Conservation (phyloP, 2,113 vertebrate genomes). For the Colossoma macropomum region DNA sequence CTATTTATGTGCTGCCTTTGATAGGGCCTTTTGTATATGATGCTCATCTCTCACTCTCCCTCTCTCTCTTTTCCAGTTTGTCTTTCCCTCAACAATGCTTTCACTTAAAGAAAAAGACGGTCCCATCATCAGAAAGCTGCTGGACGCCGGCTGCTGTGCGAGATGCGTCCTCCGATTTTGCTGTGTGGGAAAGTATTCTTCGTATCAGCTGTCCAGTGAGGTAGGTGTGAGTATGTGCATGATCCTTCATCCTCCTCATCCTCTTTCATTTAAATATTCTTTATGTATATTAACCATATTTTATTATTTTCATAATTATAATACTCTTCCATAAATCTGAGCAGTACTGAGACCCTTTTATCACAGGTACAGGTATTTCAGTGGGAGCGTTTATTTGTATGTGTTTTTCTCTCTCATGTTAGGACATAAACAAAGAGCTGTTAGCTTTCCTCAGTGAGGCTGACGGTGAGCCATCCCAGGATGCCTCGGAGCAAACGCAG, state of each 20-base stretch:
- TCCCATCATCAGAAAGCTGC: constrained; percentile 79
- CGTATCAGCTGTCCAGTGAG: constrained; percentile 82
- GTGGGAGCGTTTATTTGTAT: neutral
- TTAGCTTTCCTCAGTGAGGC: constrained; percentile 73
- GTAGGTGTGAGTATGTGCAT: constrained; percentile 62
- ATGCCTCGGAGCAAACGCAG: constrained; percentile 49
- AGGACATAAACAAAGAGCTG: constrained; percentile 84
- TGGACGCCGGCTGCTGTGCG: constrained; percentile 85
- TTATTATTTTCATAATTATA: no score
- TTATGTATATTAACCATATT: no score
- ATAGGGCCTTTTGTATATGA: no score
- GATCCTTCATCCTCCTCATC: neutral
- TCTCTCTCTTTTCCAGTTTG: neutral
- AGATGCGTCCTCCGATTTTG: constrained; percentile 94
- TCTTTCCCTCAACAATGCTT: constrained; percentile 75
- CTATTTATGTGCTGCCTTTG: no score
- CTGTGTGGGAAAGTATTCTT: constrained; percentile 78
- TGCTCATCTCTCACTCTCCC: neutral
- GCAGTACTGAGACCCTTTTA: no score
- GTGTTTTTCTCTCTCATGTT: constrained; percentile 20
- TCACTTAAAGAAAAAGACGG: constrained; percentile 85
- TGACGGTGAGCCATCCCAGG: constrained; percentile 55
- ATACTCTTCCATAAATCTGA: no score
- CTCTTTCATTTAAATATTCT: neutral
- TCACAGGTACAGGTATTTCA: no score